Percentiles rank a stretch among this genome's conserved stretches.
These are phyloP conservation scores for Aleiodes leptofemur DNA, from an alignment of 2,888 invertebrate species.

Conservation along the genomic window DNA sequence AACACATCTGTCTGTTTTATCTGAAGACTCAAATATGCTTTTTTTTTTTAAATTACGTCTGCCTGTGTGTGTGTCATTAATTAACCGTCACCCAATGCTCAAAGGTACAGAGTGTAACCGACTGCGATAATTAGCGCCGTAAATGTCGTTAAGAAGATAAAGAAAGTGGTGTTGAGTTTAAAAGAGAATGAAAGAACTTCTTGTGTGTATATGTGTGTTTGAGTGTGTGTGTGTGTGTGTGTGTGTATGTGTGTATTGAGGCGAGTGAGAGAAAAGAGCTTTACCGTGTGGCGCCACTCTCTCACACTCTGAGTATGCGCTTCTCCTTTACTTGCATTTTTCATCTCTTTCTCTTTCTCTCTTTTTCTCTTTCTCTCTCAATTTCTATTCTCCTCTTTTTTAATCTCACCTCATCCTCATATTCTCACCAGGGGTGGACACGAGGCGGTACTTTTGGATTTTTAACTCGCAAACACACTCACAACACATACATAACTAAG, in stretches of 20 bases:
- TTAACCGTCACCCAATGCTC: slow-evolving; percentile 29
- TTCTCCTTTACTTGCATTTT: background rate
- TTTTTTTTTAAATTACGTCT: background rate
- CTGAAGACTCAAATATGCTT: background rate
- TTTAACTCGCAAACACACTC: slow-evolving; percentile 8
- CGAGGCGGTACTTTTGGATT: slow-evolving; percentile 31
- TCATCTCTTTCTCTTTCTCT: background rate
- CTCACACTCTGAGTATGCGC: background rate
- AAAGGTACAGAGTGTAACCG: slow-evolving; percentile 24
- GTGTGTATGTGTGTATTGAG: background rate
- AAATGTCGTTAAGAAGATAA: slow-evolving; percentile 46
- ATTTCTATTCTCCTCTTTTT: slow-evolving; percentile 20
- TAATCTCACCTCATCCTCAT: slow-evolving; percentile 22
- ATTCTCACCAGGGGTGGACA: slow-evolving; percentile 35
- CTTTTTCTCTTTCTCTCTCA: background rate
- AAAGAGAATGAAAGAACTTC: slow-evolving; percentile 23
- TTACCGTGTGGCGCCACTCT: slow-evolving; percentile 14
- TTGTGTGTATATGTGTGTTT: slow-evolving; percentile 12
- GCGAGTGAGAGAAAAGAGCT: too few species aligned
- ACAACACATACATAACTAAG: slow-evolving; percentile 2
- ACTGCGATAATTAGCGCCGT: slow-evolving; percentile 42
- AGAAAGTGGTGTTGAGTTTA: slow-evolving; percentile 37
- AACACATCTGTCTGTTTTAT: background rate
- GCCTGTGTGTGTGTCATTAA: slow-evolving; percentile 7
- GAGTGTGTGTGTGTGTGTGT: background rate